Conservation (phyloP, 2,888 invertebrate species). For the Eristalis arbustorum region DNA sequence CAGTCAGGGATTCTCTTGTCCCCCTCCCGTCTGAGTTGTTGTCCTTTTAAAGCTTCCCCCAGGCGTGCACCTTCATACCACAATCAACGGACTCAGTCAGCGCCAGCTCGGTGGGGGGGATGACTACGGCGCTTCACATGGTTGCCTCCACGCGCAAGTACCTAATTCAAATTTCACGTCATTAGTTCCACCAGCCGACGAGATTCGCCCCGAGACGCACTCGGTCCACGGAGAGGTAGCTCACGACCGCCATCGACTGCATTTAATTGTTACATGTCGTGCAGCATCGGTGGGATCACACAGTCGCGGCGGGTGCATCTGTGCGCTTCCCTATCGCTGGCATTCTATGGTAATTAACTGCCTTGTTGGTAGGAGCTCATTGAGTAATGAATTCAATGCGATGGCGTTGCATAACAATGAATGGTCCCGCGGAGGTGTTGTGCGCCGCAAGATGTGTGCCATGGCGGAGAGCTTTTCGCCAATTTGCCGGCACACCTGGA, state of each 20-base stretch:
- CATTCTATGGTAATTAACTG: constrained; percentile 45
- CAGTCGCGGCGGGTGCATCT: constrained; percentile 17
- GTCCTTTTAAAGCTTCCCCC: too few relatives aligned
- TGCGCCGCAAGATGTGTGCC: neutral
- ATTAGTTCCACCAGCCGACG: constrained; percentile 44
- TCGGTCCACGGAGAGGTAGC: neutral
- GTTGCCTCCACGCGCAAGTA: constrained; percentile 6
- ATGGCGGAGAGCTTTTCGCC: neutral
- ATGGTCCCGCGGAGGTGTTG: neutral
- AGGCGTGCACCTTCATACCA: neutral
- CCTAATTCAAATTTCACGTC: constrained; percentile 47
- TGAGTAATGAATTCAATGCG: constrained; percentile 51
- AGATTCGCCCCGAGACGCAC: constrained; percentile 2
- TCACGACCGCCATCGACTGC: neutral
- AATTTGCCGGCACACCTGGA: neutral
- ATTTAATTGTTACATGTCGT: constrained; percentile 51
- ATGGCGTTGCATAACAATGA: constrained; percentile 40
- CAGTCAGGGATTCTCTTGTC: too few relatives aligned
- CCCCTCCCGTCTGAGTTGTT: too few relatives aligned
- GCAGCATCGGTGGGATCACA: neutral
- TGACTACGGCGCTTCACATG: constrained; percentile 28
- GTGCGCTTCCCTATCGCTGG: constrained; percentile 29
- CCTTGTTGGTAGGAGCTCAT: constrained; percentile 41
- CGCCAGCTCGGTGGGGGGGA: neutral
- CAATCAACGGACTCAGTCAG: neutral